Conservation (phyloP, 2,888 invertebrate genomes). For the Sesia bembeciformis region DNA sequence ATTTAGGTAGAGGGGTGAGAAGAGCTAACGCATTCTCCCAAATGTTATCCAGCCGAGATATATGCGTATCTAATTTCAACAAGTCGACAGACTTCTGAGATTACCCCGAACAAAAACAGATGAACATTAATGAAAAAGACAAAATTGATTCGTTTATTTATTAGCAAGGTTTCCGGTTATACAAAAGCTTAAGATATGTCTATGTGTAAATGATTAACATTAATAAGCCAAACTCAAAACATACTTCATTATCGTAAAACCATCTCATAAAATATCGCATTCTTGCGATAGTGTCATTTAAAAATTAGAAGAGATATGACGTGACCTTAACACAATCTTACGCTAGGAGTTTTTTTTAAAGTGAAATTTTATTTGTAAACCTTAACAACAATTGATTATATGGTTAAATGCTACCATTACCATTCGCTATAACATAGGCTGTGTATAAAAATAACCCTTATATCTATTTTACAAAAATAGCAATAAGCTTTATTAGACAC, state of each 20-base stretch:
- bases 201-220: not conserved
- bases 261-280: slow-evolving; percentile 48
- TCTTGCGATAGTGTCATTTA: slow-evolving; percentile 15
- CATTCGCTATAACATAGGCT: not conserved
- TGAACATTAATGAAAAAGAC: slow-evolving; percentile 11
- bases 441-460: not conserved
- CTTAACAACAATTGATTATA: no score
- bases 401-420: no score
- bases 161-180: slow-evolving; percentile 11
- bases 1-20: no score
- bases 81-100: no score
- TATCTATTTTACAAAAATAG: not conserved
- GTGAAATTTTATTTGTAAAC: no score
- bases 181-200: slow-evolving; percentile 33
- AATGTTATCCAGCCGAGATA: no score
- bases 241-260: slow-evolving; percentile 25
- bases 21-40: no score
- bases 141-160: slow-evolving; percentile 4
- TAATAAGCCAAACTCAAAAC: not conserved
- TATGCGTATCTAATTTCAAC: no score
- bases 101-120: no score
- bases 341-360: not conserved
- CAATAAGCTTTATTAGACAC: not conserved
- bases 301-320: not conserved
- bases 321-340: not conserved